These are phyloP conservation scores for Tragulus kanchil DNA, from an alignment of 2,113 vertebrate genomes.

Conservation along the genomic window DNA sequence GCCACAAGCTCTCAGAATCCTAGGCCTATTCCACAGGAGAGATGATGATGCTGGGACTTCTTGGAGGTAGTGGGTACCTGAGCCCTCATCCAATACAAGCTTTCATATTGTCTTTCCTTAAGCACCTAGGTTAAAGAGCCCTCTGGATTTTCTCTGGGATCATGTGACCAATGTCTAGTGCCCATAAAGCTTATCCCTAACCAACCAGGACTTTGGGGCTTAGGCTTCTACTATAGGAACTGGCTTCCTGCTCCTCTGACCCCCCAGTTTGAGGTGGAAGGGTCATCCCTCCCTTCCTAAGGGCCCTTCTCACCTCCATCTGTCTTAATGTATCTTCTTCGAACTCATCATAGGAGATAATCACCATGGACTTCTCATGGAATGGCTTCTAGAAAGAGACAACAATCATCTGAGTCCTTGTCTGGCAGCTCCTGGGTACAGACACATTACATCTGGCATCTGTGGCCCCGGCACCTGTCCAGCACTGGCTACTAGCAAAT, in stretches of 20 bases:
- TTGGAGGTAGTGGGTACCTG: not conserved
- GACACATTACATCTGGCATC: not conserved
- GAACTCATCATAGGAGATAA: slow-evolving; percentile 91
- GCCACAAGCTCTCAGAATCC: not conserved
- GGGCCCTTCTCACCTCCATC: slow-evolving; percentile 91
- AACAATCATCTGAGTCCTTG: not conserved
- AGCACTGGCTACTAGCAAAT: not conserved
- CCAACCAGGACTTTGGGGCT: not conserved
- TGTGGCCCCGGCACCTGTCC: not conserved
- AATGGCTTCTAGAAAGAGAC: slow-evolving; percentile 90
- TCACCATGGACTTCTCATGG: slow-evolving; percentile 89
- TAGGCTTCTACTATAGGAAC: not conserved
- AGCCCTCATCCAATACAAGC: not conserved
- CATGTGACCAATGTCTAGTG: not conserved
- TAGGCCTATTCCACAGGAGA: not conserved
- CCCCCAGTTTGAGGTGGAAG: not conserved
- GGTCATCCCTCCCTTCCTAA: not conserved
- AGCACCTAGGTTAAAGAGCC: not conserved
- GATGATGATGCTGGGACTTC: accelerated
- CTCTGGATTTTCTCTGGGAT: not conserved
- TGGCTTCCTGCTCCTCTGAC: not conserved
- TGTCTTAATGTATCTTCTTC: slow-evolving; percentile 93
- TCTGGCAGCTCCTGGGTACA: not conserved
- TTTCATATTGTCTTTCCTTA: no score
- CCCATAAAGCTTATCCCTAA: not conserved